These are phyloP conservation scores for Trissolcus brochymenae DNA, from an alignment of 2,888 invertebrate species.

Conservation along the genomic window DNA sequence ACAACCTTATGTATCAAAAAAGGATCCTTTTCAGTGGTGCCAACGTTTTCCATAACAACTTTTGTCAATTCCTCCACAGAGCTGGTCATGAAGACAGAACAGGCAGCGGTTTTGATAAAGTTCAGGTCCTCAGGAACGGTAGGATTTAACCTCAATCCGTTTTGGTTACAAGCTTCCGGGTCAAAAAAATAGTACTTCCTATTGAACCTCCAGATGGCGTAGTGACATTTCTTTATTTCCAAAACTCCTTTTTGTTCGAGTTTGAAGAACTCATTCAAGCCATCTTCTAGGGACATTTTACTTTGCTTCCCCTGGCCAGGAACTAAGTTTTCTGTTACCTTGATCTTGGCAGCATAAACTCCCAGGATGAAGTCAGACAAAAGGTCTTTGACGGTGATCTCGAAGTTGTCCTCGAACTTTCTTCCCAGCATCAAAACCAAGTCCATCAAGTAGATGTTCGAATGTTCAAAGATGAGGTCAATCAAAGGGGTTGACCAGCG, in stretches of 20 bases:
- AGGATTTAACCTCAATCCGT: constrained; percentile 66
- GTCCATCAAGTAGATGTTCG: constrained; percentile 71
- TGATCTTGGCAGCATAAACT: constrained; percentile 70
- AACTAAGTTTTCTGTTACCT: constrained; percentile 66
- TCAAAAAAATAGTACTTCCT: constrained; percentile 71
- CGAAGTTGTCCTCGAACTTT: constrained; percentile 65
- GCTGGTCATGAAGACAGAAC: constrained; percentile 70
- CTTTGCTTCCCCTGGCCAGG: constrained; percentile 67
- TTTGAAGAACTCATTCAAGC: constrained; percentile 67
- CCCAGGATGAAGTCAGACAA: constrained; percentile 71
- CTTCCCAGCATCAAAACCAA: constrained; percentile 67
- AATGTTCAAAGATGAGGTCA: constrained; percentile 72
- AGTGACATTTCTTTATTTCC: constrained; percentile 68
- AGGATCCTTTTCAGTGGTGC: constrained; percentile 67
- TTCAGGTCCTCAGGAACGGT: constrained; percentile 56
- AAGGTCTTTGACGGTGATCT: constrained; percentile 65
- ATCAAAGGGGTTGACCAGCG: constrained; percentile 70
- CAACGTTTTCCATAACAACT: constrained; percentile 68
- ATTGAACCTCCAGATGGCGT: constrained; percentile 71
- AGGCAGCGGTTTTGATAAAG: constrained; percentile 60
- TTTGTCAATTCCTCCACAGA: constrained; percentile 68
- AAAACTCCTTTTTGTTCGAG: constrained; percentile 63
- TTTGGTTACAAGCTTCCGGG: constrained; percentile 70
- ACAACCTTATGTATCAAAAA: constrained; percentile 68
- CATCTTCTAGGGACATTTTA: constrained; percentile 63